These are phyloP conservation scores for Clarias batrachus DNA, from an alignment of 2,113 vertebrate genomes.

Conservation along the genomic window DNA sequence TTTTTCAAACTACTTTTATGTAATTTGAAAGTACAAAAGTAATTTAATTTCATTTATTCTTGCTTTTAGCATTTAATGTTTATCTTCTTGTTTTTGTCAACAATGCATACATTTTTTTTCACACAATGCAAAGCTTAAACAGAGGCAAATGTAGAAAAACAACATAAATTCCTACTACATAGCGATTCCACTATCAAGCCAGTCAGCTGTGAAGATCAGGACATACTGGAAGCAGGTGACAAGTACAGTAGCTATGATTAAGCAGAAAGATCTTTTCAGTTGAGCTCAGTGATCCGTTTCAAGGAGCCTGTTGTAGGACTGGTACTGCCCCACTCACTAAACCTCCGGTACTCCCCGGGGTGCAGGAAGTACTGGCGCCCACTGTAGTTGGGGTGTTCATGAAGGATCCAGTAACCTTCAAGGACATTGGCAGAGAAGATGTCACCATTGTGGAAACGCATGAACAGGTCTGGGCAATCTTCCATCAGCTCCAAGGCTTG, in stretches of 20 bases:
- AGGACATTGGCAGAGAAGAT: slow-evolving; percentile 67
- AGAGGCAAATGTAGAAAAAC: background rate
- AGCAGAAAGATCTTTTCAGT: slow-evolving; percentile 56
- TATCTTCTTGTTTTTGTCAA: slow-evolving; percentile 54
- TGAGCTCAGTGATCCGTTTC: slow-evolving; percentile 68
- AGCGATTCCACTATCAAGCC: slow-evolving; percentile 11
- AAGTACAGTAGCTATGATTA: slow-evolving; percentile 34
- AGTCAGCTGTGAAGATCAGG: background rate
- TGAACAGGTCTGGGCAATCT: slow-evolving; percentile 69
- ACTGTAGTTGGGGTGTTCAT: slow-evolving; percentile 69
- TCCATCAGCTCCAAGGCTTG: slow-evolving; percentile 68
- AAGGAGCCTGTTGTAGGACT: slow-evolving; percentile 68
- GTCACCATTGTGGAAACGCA: slow-evolving; percentile 69
- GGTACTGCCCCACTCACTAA: slow-evolving; percentile 67
- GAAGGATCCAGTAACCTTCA: slow-evolving; percentile 72
- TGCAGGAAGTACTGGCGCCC: slow-evolving; percentile 73
- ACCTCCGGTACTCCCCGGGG: slow-evolving; percentile 67
- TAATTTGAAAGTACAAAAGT: slow-evolving; percentile 7
- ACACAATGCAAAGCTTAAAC: slow-evolving; percentile 33
- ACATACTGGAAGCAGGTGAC: slow-evolving; percentile 10
- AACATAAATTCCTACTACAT: slow-evolving; percentile 17
- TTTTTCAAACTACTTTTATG: background rate
- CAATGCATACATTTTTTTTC: slow-evolving; percentile 35
- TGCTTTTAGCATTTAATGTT: slow-evolving; percentile 62
- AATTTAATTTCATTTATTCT: slow-evolving; percentile 68